Evolutionary conservation across 2,797 vertebrate species (phyloP), one percentile per base, ranked within the genome.

Genomic region (Manis pentadactyla): DNA sequence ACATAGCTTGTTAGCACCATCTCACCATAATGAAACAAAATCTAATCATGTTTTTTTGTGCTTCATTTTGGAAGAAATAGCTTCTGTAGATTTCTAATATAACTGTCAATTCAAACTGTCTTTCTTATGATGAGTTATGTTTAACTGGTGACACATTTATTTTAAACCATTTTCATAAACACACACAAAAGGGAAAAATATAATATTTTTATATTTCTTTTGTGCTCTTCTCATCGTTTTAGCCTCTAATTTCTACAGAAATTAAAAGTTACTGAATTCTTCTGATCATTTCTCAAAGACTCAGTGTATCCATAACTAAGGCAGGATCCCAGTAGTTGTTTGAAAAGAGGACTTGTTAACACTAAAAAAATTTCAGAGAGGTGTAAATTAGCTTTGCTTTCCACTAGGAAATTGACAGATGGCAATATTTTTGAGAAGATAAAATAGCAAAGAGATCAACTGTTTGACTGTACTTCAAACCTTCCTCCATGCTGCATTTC

Each of bases 301-400:
- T 27, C 64, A 12, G 0, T 78, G 31, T 90, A 55, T 66, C 75
- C 57, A 42, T 23, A 90, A 86, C 39, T 74, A 68, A 90, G 63
- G 19, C 53, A 97, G n/a, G 7, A 85, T 69, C 37, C 46, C 74
- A 85, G 87, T 49, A 84, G 59, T 92, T 51, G 12, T 79, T 88
- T 90, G 34, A 89, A 93, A 90, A 90, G 79, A 71, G 23, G 5
- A 73, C 31, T 68, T 85, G 34, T 6, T 91, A 59, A 90, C 1
- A 6, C 87, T 91, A 42, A 86, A 81, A 27, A 90, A 88, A 86
- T 82, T 97, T 91, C 34, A 85, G 71, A 92, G 75, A 93, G 63
- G 64, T 90, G 77, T 90, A 92, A 95, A 95, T 87, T 95, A 90
- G 13, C 83, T 87, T 84, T 86, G 49, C 39, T 92, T 96, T 96